phyloP scores from a whole-genome alignment of 2,888 invertebrate species.

The Lithosia quadra region DNA sequence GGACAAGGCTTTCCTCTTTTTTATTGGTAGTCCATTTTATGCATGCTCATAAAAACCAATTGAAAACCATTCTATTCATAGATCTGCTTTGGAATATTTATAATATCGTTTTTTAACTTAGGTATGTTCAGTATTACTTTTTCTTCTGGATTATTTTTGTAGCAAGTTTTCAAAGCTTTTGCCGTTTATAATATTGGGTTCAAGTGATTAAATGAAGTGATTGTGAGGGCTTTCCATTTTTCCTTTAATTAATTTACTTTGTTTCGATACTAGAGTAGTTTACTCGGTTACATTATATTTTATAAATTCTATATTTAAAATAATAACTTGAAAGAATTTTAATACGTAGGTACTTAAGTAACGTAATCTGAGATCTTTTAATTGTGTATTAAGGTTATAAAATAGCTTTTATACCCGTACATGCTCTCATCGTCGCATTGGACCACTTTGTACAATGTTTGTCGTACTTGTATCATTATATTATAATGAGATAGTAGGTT shows the following conservation, averaged over 20 bases:
- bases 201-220: background rate
- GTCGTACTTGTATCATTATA: too few relatives aligned
- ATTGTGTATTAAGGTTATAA: too few relatives aligned
- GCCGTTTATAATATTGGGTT: conserved; percentile 18
- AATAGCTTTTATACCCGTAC: too few relatives aligned
- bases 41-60: conserved; percentile 63
- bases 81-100: conserved; percentile 45
- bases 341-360: too few relatives aligned
- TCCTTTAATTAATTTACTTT: background rate
- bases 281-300: too few relatives aligned
- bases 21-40: conserved; percentile 64
- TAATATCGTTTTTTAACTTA: conserved; percentile 29
- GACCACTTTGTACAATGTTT: background rate
- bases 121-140: conserved; percentile 13
- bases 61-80: conserved; percentile 52
- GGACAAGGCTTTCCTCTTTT: conserved; percentile 69
- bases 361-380: too few relatives aligned
- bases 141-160: conserved; percentile 10
- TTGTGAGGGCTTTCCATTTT: background rate
- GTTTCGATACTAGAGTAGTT: too few relatives aligned
- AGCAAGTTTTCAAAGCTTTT: background rate
- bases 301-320: too few relatives aligned
- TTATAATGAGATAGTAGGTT: too few relatives aligned
- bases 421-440: too few relatives aligned
- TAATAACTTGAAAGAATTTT: too few relatives aligned